phyloP scores from a whole-genome alignment of 1,140 invertebrate genomes.

The Drosophila asahinai region DNA sequence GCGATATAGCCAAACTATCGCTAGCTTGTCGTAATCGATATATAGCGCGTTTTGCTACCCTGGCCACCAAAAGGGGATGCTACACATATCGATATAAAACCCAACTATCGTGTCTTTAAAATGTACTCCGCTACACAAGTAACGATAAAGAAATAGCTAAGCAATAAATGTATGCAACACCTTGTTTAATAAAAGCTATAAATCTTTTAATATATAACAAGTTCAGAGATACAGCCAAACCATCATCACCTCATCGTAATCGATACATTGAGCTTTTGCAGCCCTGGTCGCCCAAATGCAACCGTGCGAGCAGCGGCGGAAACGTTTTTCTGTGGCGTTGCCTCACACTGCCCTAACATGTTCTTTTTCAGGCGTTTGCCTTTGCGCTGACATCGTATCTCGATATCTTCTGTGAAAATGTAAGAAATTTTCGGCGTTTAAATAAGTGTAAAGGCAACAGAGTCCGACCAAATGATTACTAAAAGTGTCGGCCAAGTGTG shows the following conservation, averaged over 20 bases:
- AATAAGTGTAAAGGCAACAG: constrained; percentile 44
- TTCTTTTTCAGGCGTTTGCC: constrained; percentile 85
- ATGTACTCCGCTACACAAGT: background rate
- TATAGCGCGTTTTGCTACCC: constrained; percentile 7
- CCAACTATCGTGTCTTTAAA: background rate
- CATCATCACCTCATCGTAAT: background rate
- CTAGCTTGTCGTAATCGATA: background rate
- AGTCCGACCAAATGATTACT: constrained; percentile 31
- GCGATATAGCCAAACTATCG: background rate
- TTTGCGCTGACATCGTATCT: constrained; percentile 83
- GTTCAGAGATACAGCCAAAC: background rate
- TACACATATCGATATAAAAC: constrained; percentile 4
- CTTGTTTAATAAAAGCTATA: fast-evolving
- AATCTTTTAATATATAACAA: background rate
- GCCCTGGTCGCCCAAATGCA: constrained; percentile 50
- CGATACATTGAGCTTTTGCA: constrained; percentile 14
- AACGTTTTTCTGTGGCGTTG: constrained; percentile 55
- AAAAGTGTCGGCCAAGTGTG: constrained; percentile 11
- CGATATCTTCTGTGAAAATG: constrained; percentile 82
- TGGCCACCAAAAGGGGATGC: constrained; percentile 2
- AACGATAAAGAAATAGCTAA: background rate
- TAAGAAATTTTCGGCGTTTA: constrained; percentile 66
- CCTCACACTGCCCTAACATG: constrained; percentile 78
- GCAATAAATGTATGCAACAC: fast-evolving
- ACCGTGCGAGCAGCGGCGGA: constrained; percentile 59